Evolutionary conservation across 2,888 invertebrate genomes (phyloP), one percentile per base, ranked within the genome.

Genomic region (Acleris emargana): DNA sequence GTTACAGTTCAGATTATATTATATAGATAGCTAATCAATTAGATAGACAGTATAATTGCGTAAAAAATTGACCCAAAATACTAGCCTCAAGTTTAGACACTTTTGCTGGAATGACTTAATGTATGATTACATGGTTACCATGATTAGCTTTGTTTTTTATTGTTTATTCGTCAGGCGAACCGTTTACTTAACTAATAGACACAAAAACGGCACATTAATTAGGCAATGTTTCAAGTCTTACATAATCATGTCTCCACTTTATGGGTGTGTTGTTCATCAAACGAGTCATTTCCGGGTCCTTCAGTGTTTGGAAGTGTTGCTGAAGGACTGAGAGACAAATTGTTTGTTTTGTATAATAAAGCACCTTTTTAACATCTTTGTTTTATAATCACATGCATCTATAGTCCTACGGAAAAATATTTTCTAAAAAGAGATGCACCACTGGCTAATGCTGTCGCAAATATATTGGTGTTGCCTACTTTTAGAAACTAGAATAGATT

Each of bases 171-270:
- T 49, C 42, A 18, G 20, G 49, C 55, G 49, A 9, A 50, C 47
- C 42, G 43, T 53, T 64, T 43, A 50, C 54, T 9, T 32, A 50
- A 28, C 28, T 18, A 54, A 64, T 53, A 54, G 59, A 59, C 58
- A 64, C 64, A 52, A 54, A 49, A 64, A 64, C 53, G 42, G 55
- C 53, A 64, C 54, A 55, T 54, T 54, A n/a, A 49, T n/a, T n/a
- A 43, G 58, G 47, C 47, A 32, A 58, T 13, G 28, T 58, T 13
- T 42, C 17, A 50, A 59, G 6, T 42, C 38, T 20, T 42, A 42
- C 11, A 13, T 47, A 22, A 57, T 17, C 57, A 47, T 57, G 28
- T 9, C 57, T 43, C 22, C 45, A 47, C 57, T 45, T 43, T 17
- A 28, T 28, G n/a, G 42, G n/a, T 42, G 17, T 55, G 13, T 25